Evolutionary conservation across 2,113 vertebrate species (phyloP).

Genomic region (Tragelaphus strepsiceros): DNA sequence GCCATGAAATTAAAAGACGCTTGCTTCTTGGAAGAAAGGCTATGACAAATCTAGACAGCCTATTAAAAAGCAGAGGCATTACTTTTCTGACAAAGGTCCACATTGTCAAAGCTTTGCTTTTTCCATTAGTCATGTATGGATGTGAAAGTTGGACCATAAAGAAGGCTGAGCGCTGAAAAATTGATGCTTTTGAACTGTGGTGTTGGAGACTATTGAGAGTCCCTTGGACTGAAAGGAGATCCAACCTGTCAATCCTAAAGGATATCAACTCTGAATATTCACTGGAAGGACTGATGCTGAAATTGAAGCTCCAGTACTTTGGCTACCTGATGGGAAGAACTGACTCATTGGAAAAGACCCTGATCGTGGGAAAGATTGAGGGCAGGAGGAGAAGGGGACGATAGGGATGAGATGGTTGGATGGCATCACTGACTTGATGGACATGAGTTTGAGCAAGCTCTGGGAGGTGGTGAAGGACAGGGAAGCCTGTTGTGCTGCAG

Average conservation of each 20-base stretch:
- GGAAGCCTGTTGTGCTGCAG: neutral
- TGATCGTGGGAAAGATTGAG: neutral
- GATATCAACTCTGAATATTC: neutral
- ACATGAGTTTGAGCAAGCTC: neutral
- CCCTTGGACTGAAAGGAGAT: neutral
- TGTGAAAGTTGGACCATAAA: neutral
- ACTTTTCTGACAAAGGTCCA: neutral
- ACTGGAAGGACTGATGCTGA: neutral
- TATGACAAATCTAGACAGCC: neutral
- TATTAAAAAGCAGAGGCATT: neutral
- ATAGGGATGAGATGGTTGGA: neutral
- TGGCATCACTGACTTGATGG: neutral
- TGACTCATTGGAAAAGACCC: neutral
- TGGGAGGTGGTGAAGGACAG: neutral
- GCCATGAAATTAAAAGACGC: neutral
- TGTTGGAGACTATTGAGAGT: neutral
- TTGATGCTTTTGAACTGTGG: neutral
- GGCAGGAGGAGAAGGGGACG: neutral
- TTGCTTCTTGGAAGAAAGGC: neutral
- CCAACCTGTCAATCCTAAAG: neutral
- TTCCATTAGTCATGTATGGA: neutral
- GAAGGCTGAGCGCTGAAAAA: neutral
- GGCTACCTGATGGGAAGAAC: neutral
- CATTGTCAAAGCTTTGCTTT: neutral
- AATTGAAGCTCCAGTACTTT: neutral